phyloP scores from a whole-genome alignment of 2,113 vertebrate species.

The Strix aluco region DNA sequence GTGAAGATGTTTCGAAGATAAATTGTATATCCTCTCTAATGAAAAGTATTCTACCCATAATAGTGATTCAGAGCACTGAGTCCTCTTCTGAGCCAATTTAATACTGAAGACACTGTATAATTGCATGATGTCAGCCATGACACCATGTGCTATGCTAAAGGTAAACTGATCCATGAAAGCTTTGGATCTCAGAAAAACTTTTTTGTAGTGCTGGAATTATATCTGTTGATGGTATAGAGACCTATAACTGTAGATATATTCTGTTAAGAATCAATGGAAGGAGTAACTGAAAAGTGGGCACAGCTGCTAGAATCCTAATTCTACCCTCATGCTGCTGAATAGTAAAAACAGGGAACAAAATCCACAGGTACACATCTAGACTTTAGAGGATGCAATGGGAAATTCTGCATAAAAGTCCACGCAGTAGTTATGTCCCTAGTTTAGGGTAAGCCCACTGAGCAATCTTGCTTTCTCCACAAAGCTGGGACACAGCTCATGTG shows the following conservation, averaged over 20 bases:
- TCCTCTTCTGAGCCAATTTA: not conserved
- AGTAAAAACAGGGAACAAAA: not conserved
- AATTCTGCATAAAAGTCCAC: not conserved
- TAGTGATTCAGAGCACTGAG: not conserved
- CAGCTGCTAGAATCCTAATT: not conserved
- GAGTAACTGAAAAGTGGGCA: not conserved
- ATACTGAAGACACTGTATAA: not conserved
- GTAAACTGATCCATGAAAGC: not conserved
- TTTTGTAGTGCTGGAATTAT: not conserved
- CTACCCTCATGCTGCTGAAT: not conserved
- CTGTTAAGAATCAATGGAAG: not conserved
- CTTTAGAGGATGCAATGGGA: not conserved
- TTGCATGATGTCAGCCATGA: not conserved
- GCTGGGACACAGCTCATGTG: not conserved
- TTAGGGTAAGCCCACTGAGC: not conserved
- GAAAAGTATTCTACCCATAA: not conserved
- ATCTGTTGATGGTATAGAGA: not conserved
- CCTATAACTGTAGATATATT: not conserved
- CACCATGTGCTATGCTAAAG: not conserved
- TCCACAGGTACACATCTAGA: not conserved
- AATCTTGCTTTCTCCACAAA: not conserved
- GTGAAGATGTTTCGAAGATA: not conserved
- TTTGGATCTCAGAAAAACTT: not conserved
- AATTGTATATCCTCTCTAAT: not conserved
- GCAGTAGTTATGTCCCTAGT: accelerated